Conservation (phyloP, 2,888 invertebrate species). For the Elaeidobius kamerunicus region DNA sequence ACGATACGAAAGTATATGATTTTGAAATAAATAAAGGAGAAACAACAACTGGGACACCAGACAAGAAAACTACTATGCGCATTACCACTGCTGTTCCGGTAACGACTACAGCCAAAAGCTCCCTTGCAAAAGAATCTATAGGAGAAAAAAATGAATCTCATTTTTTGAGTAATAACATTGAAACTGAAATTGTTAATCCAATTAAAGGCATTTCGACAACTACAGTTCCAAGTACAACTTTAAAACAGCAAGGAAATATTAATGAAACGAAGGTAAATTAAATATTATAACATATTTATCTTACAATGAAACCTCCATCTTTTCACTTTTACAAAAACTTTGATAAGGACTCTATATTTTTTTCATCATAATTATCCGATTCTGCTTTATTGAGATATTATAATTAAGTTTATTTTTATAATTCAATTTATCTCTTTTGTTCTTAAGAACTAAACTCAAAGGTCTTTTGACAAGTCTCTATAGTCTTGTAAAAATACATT, state of each 20-base stretch:
- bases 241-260: constrained; percentile 26
- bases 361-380: neutral
- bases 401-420: neutral
- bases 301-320: too few species aligned
- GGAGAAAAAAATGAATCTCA: constrained; percentile 37
- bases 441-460: too few species aligned
- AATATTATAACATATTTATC: too few species aligned
- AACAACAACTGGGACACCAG: constrained; percentile 8
- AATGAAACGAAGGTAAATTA: constrained; percentile 12
- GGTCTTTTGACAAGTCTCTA: too few species aligned
- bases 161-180: constrained; percentile 45
- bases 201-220: constrained; percentile 6
- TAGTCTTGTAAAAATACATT: neutral
- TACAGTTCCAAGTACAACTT: constrained; percentile 19
- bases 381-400: neutral
- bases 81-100: constrained; percentile 21
- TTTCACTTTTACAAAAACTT: too few species aligned
- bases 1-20: constrained; percentile 53
- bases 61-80: constrained; percentile 11
- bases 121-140: constrained; percentile 35
- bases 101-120: constrained; percentile 34
- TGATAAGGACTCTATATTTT: neutral
- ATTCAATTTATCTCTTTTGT: neutral
- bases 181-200: constrained; percentile 37
- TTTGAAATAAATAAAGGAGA: constrained; percentile 21